A percentile compares a stretch with the other conserved stretches of the same genome.
phyloP scores from a whole-genome alignment of 64 coral and sea anemone species.

The Stichodactyla helianthus region DNA sequence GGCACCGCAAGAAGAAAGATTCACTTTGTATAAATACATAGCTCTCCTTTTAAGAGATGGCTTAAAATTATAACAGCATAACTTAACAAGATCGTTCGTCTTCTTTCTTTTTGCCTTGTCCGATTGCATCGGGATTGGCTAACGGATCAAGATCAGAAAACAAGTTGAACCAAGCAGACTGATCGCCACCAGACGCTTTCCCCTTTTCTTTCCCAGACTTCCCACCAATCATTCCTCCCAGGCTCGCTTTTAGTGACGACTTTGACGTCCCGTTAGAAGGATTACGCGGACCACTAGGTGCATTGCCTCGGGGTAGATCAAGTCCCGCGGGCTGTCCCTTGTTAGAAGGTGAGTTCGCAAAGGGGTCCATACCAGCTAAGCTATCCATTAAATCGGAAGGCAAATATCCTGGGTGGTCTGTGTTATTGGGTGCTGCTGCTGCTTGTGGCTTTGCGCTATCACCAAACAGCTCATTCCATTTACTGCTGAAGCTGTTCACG shows the following conservation, averaged over 20 bases:
- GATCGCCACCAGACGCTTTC: conserved; percentile 62
- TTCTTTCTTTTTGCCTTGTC: conserved; percentile 84
- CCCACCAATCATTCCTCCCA: not conserved
- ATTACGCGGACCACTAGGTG: not conserved
- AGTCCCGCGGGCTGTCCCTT: not conserved
- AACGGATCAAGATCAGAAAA: conserved; percentile 97
- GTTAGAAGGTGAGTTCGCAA: conserved; percentile 18
- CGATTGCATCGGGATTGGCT: conserved; percentile 94
- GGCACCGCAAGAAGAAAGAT: not conserved
- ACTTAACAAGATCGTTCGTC: conserved; percentile 79
- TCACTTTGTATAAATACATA: not conserved
- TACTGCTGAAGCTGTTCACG: conserved; percentile 78
- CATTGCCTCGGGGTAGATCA: not conserved
- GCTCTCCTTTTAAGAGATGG: not conserved
- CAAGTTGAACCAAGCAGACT: conserved; percentile 96
- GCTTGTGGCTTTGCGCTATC: conserved; percentile 34
- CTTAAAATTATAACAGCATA: not conserved
- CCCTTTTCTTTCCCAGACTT: conserved; percentile 41
- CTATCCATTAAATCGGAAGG: conserved; percentile 96
- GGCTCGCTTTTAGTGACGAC: not conserved
- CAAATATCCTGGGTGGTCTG: conserved; percentile 63
- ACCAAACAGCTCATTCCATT: conserved; percentile 95
- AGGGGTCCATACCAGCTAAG: conserved; percentile 74
- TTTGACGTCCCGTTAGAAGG: conserved; percentile 14
- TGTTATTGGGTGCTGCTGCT: conserved; percentile 10